Percentiles rank a stretch among this genome's conserved stretches.
Evolutionary conservation across 2,113 vertebrate species (phyloP).

Genomic region (Strix uralensis): DNA sequence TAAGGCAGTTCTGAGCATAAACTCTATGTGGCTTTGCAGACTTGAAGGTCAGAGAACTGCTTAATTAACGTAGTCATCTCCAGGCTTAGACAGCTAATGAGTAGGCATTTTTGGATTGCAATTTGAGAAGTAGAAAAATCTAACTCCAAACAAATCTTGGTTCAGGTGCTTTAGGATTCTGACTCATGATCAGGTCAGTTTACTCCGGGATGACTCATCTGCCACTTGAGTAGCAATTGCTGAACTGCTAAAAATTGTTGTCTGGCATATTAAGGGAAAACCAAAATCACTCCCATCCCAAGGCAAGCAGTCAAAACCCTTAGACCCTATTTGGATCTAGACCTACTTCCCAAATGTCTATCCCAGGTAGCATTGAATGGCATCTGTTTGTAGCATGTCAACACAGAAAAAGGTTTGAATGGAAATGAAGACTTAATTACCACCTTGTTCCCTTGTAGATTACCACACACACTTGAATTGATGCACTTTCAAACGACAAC

Average conservation of each 20-base stretch:
- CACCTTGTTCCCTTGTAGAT: not conserved
- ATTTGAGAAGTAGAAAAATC: not conserved
- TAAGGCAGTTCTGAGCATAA: not conserved
- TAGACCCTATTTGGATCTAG: not conserved
- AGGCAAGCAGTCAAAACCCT: not conserved
- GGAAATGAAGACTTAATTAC: not conserved
- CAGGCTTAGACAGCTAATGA: not conserved
- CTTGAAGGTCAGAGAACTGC: not conserved
- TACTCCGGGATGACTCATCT: constrained; percentile 23
- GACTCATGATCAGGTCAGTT: constrained; percentile 27
- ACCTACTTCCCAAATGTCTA: not conserved
- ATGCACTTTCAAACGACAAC: not conserved
- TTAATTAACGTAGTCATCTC: not conserved
- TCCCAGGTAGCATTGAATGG: not conserved
- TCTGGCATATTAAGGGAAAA: not conserved
- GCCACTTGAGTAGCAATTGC: not conserved
- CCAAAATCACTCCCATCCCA: not conserved
- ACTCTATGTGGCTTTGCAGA: not conserved
- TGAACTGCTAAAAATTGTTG: not conserved
- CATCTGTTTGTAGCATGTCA: constrained; percentile 13
- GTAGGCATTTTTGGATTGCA: not conserved
- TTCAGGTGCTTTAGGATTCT: not conserved
- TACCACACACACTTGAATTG: not conserved
- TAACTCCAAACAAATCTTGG: not conserved
- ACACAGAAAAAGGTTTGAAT: not conserved